A percentile compares a stretch with the other conserved stretches of the same genome.
These are phyloP conservation scores for Myoxocephalus aenaeus DNA, from an alignment of 2,797 vertebrate species.

Conservation along the genomic window DNA sequence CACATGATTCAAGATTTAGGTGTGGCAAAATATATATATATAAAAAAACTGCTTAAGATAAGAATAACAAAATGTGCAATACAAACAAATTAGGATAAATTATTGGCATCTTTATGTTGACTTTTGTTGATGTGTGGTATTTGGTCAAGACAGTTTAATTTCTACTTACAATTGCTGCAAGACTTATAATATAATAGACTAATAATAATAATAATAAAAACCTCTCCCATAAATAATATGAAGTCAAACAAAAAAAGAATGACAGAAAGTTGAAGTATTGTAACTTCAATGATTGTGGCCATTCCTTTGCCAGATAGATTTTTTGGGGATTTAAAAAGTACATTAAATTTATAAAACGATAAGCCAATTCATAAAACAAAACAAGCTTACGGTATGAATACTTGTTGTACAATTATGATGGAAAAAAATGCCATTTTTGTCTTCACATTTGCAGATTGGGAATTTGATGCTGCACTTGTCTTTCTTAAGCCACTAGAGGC, in stretches of 20 bases:
- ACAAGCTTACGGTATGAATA: neutral
- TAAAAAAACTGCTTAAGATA: slow-evolving; percentile 17
- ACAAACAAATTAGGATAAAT: slow-evolving; percentile 31
- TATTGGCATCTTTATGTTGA: slow-evolving; percentile 22
- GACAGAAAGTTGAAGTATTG: slow-evolving; percentile 26
- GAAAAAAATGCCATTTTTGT: neutral
- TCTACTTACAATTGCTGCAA: slow-evolving; percentile 31
- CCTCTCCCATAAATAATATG: slow-evolving; percentile 29
- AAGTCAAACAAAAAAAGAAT: slow-evolving; percentile 10
- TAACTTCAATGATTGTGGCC: neutral
- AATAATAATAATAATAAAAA: slow-evolving; percentile 13
- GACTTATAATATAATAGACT: too few species aligned
- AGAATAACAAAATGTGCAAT: slow-evolving; percentile 45
- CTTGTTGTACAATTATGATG: slow-evolving; percentile 16
- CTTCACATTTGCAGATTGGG: slow-evolving; percentile 24
- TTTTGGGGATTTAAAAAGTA: neutral
- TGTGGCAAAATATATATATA: slow-evolving; percentile 30
- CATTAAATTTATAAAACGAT: neutral
- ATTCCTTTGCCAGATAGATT: neutral
- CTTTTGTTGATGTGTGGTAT: slow-evolving; percentile 14
- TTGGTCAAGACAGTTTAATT: slow-evolving; percentile 11
- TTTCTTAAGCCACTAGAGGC: slow-evolving; percentile 70
- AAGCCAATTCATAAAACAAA: slow-evolving; percentile 2
- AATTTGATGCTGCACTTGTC: slow-evolving; percentile 20
- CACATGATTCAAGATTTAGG: slow-evolving; percentile 34